A percentile compares a stretch with the other conserved stretches of the same genome.
phyloP scores from a whole-genome alignment of 2,113 vertebrate genomes.

The Setophaga kirtlandii region DNA sequence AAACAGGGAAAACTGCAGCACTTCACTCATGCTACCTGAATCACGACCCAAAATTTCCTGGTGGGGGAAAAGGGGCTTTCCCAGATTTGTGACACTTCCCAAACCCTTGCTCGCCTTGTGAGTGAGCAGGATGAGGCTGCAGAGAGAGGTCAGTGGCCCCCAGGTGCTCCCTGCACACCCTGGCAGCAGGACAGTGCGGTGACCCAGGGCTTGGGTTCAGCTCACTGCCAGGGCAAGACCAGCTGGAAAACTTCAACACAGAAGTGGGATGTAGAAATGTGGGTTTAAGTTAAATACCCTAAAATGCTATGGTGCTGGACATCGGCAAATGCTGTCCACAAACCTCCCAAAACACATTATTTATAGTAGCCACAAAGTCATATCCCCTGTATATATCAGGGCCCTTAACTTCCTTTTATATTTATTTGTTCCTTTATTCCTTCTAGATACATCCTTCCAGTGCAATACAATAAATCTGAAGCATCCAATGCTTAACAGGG shows the following conservation, averaged over 20 bases:
- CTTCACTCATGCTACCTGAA: background rate
- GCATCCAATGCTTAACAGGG: background rate
- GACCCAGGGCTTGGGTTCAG: background rate
- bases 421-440: background rate
- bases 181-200: background rate
- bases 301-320: background rate
- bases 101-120: fast-evolving
- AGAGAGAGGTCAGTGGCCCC: background rate
- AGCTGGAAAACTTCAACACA: background rate
- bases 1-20: background rate
- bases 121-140: background rate
- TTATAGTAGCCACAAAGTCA: background rate
- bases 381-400: background rate
- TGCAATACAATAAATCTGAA: background rate
- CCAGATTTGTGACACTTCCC: background rate
- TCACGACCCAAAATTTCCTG: fast-evolving
- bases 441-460: background rate
- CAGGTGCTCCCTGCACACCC: background rate
- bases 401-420: background rate
- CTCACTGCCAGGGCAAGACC: background rate
- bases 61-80: background rate
- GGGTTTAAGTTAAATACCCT: background rate
- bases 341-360: background rate
- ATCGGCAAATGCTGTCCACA: background rate
- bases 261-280: background rate